A percentile compares a stretch with the other conserved stretches of the same genome.
Conservation (phyloP, 1,140 invertebrate species). For the Anastatus disparis region DNA sequence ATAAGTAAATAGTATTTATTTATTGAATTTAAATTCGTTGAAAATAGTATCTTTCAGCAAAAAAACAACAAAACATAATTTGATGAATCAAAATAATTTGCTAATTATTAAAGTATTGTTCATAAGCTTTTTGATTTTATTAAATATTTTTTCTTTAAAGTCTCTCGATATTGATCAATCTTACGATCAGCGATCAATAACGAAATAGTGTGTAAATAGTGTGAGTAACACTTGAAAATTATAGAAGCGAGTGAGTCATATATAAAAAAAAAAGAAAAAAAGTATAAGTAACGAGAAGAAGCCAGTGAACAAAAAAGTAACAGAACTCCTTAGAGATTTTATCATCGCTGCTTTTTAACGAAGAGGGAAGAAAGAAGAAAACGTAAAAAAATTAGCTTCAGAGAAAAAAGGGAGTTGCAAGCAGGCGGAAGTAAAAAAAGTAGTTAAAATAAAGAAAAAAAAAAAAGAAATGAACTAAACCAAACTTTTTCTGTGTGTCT, state of each 20-base stretch:
- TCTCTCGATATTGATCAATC: background rate
- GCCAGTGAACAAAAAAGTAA: no score
- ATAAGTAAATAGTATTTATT: no score
- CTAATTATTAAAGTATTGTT: no score
- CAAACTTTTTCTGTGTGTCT: background rate
- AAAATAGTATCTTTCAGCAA: no score
- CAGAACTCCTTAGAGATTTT: background rate
- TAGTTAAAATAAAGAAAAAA: background rate
- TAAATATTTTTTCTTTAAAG: background rate
- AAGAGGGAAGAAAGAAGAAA: background rate
- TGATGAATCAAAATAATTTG: no score
- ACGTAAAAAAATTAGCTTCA: no score
- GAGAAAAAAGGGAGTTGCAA: background rate
- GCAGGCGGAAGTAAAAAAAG: background rate
- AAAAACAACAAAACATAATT: no score
- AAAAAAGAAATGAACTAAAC: background rate
- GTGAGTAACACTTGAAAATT: background rate
- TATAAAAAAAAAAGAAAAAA: background rate
- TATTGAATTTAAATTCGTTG: no score
- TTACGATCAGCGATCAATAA: background rate
- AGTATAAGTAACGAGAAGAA: background rate
- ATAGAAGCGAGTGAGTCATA: background rate
- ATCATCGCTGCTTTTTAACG: conserved; percentile 1
- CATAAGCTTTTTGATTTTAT: no score
- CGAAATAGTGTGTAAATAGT: conserved; percentile 11